Base-by-base conservation (phyloP, 2,888 invertebrate species). In the Anoncus sp. region DNA sequence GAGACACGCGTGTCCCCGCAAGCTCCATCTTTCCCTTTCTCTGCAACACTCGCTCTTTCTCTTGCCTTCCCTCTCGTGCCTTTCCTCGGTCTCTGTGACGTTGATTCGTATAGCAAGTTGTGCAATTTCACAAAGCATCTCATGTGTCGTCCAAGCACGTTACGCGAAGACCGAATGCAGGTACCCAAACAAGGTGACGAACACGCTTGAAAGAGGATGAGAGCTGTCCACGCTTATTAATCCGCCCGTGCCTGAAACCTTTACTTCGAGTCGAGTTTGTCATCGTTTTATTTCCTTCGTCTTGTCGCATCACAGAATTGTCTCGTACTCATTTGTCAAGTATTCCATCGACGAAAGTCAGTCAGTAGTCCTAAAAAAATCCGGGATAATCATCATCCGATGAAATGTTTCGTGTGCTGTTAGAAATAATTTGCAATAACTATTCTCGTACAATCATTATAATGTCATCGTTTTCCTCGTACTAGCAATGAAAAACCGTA, bases 31-130 rank as follows among this genome's bases (percentile, higher is more conserved):
- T 18, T 49, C 51, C 53, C 35, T 45, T 27, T 53, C 59, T 79
- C 62, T 75, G 71, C 91, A 91, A 83, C 91, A 91, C 82, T 91
- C 91, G 82, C 92, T 91, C 91, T 89, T 76, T 92, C 83, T 51
- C 91, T 88, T 59, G 86, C 89, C 83, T 90, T 91, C 88, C 91
- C 90, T 89, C 91, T 91, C 85, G 88, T 90, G 5, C 84, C 90
- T 16, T 75, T 75, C 16, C 40, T 40, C 40, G 7, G 16, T n/a
- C n/a, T n/a, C n/a, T n/a, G n/a, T 51, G 5, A 27, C 18, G 20
- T 35, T 35, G 47, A 62, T 18, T 53, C 38, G 40, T 45, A 51
- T 20, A 77, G 14, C 16, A 40, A 18, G 14, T 67, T 70, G 40
- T 62, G 6, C 49, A 35, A 57, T 59, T 49, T 40, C 22, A 38